Conservation (phyloP, 2,113 vertebrate species). For the Panthera uncia region DNA sequence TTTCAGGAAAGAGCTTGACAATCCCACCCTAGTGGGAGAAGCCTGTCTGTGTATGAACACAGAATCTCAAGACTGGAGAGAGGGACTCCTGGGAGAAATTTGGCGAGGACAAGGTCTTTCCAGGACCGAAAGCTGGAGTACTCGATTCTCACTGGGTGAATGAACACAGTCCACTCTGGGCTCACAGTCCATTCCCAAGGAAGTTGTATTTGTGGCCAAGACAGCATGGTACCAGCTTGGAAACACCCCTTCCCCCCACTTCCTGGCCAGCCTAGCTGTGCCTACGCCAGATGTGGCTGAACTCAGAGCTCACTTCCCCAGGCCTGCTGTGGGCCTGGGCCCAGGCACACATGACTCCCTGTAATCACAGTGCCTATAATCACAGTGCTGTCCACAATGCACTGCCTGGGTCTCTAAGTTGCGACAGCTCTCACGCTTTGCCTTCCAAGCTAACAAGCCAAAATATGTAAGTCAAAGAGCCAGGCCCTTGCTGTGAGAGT, state of each 20-base stretch:
- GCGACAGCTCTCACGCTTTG: background rate
- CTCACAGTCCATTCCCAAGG: background rate
- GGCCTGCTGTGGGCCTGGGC: background rate
- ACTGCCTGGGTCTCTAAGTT: background rate
- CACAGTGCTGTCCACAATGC: background rate
- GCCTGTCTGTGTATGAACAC: background rate
- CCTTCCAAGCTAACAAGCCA: slow-evolving; percentile 23
- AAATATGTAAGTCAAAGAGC: background rate
- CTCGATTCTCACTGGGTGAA: background rate
- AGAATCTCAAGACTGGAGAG: background rate
- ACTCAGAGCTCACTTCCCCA: background rate
- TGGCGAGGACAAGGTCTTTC: background rate
- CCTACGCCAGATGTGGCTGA: background rate
- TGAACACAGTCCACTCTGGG: background rate
- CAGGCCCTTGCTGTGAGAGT: slow-evolving; percentile 37
- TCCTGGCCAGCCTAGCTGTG: background rate
- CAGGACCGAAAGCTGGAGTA: background rate
- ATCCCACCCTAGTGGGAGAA: background rate
- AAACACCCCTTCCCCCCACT: background rate
- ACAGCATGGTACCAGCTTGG: background rate
- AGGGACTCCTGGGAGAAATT: background rate
- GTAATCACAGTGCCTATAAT: background rate
- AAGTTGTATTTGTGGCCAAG: background rate
- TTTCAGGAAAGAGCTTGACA: background rate
- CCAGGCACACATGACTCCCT: background rate